Base-by-base conservation (phyloP, 1,140 invertebrate species). In the Meteorus sp. region DNA sequence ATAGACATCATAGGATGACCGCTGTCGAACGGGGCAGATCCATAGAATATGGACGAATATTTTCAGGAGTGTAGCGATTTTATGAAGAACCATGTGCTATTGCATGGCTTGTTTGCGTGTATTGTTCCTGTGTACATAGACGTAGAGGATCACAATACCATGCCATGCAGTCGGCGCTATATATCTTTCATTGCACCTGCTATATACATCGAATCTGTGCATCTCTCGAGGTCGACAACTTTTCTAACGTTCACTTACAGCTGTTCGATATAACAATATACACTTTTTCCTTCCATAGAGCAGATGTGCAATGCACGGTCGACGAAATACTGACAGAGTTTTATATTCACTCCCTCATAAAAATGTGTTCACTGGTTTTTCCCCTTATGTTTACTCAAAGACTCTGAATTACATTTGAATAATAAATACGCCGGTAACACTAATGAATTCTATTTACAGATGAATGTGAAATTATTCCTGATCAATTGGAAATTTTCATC, bases 151-250 rank as follows among this genome's bases (percentile, higher is more conserved):
- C 15, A 15, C 11, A 39, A 5, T 5, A 5, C 4, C 27, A 5
- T 29, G 27, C 27, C 9, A 3, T 13, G 5, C 13, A 7, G 35
- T 39, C 3, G 35, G 6, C 5, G 5, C 11, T 6, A 8, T 19
- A 3, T 44, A 5, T 44, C 7, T 15, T 9, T 5, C 22, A 13
- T n/a, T 50, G 23, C 29, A 50, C 47, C 47, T 50, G 47, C 27
- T n/a, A n/a, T n/a, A n/a, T n/a, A 22, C 13, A 4, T 31, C 25
- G 11, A 50, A 39, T 39, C 7, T 23, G 11, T 50, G 27, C 33
- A 19, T 27, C 7, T 25, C 27, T 50, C 47, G 47, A 50, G 47
- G 47, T 15, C 47, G 15, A 31, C 47, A 15, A 50, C 23, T 50
- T 50, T 50, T 50, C 27, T 50, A 50, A 50, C 19, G 20, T 27